Conservation (phyloP, 2,113 vertebrate genomes). For the Poeciliopsis prolifica region DNA sequence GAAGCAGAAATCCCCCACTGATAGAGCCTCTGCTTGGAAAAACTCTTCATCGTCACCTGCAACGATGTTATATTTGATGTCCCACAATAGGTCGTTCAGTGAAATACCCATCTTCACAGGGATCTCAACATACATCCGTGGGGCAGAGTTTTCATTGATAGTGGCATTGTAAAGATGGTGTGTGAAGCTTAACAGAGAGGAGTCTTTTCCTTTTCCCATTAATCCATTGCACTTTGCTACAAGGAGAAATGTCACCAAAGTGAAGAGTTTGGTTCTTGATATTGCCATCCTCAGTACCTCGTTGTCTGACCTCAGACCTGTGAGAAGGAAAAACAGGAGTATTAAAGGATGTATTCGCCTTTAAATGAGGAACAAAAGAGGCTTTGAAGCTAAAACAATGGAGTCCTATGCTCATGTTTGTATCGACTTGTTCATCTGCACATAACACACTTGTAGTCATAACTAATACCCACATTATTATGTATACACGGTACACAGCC, state of each 20-base stretch:
- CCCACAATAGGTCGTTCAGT: conserved; percentile 79
- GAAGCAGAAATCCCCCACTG: conserved; percentile 92
- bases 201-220: conserved; percentile 78
- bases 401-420: background rate
- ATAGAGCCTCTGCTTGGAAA: conserved; percentile 87
- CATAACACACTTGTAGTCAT: background rate
- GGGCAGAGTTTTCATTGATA: conserved; percentile 93
- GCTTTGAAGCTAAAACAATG: background rate
- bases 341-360: background rate
- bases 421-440: conserved; percentile 6
- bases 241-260: conserved; percentile 68
- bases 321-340: background rate
- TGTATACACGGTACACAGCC: conserved; percentile 31
- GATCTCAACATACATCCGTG: conserved; percentile 89
- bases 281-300: conserved; percentile 68
- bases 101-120: conserved; percentile 89
- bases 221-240: conserved; percentile 62
- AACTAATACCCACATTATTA: conserved; percentile 2
- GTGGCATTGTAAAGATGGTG: conserved; percentile 90
- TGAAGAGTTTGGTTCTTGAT: conserved; percentile 45
- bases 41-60: conserved; percentile 85
- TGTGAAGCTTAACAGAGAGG: conserved; percentile 86
- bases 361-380: background rate
- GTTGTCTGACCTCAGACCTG: conserved; percentile 59
- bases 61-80: conserved; percentile 85